Conservation (phyloP, 2,888 invertebrate genomes). For the Amiota communis region DNA sequence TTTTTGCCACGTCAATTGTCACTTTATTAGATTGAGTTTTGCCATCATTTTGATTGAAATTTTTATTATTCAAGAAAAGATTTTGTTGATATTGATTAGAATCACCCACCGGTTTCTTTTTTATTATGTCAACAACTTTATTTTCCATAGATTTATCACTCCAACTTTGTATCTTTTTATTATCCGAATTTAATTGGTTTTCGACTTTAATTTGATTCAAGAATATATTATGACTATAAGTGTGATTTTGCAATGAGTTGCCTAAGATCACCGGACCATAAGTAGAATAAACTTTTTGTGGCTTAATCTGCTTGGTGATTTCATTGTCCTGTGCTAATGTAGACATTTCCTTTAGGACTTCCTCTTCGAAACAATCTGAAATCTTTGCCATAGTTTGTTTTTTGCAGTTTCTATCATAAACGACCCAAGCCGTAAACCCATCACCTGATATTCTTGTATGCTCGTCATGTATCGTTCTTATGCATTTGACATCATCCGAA, state of each 20-base stretch:
- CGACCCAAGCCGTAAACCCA: constrained; percentile 83
- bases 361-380: constrained; percentile 47
- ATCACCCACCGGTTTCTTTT: background rate
- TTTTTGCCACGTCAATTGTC: background rate
- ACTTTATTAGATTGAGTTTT: background rate
- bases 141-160: too few species aligned
- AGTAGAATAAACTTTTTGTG: background rate
- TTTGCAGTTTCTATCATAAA: constrained; percentile 78
- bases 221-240: constrained; percentile 46
- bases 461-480: constrained; percentile 77
- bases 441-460: constrained; percentile 79
- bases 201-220: constrained; percentile 35
- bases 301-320: background rate
- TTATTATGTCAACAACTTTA: background rate
- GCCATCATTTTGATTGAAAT: background rate
- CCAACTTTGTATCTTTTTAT: background rate
- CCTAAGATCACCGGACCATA: constrained; percentile 75
- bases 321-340: constrained; percentile 76
- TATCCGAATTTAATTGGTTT: background rate
- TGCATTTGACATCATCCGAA: constrained; percentile 80
- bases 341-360: constrained; percentile 24
- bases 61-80: constrained; percentile 40
- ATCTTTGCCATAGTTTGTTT: constrained; percentile 71
- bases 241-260: constrained; percentile 70
- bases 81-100: constrained; percentile 31